Base-by-base conservation (phyloP, 1,140 invertebrate species). In the Drosophila littoralis region DNA sequence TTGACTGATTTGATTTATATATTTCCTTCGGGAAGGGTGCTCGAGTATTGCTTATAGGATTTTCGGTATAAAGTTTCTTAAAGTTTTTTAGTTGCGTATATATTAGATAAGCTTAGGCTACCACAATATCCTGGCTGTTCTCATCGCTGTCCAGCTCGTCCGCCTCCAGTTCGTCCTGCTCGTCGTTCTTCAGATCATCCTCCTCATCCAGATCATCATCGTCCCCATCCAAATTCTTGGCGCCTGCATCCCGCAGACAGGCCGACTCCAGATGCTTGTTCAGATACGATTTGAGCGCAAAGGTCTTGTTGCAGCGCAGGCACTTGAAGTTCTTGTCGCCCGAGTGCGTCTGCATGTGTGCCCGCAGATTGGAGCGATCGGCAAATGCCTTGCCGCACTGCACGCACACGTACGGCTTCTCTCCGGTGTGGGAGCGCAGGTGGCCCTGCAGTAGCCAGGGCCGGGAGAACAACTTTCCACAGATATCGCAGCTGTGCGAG, bases 211-310 rank as follows among this genome's bases (percentile, higher is more conserved):
- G 72, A 9, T 79, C 83, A 0, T 84, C 76, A 5, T 70, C 46
- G 43, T 69, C 79, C 12, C 48, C 55, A 3, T 77, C 64, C 55
- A 64, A 22, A 0, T 48, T 55, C 69, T 90, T 79, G 43, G 75
- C 78, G 1, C 75, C 80, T 1, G 65, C 61, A 57, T 88, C 84
- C 5, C 84, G 57, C 0, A 95, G 94, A 91, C 98, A 99, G 32
- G 97, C 96, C 9, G 97, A 97, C 93, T 99, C 98, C 88, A 97
- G 94, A 93, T 99, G 98, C 93, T 99, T 99, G 93, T 98, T 99
- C 35, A 99, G 94, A 94, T 99, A 99, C 58, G 97, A 98, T 93
- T 99, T 99, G 74, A 99, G 95, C 3, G 98, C 98, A 93, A 99
- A 99, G 3, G 96, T 95, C 93, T 99, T 99, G 90, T 96, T 95